These are phyloP conservation scores for Apaloderma vittatum DNA, from an alignment of 2,113 vertebrate species.

Conservation along the genomic window DNA sequence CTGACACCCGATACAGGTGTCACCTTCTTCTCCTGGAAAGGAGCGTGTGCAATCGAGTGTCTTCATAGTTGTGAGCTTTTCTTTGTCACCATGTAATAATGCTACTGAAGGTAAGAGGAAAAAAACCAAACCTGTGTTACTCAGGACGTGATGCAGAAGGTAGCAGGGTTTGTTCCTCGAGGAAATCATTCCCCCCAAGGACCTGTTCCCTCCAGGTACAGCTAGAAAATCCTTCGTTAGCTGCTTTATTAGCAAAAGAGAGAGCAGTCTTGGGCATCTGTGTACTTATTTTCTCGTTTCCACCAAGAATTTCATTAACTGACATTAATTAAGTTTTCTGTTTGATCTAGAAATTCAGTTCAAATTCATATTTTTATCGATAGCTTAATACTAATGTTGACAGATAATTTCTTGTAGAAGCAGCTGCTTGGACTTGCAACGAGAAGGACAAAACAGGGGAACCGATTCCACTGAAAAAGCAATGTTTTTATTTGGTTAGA, in stretches of 20 bases:
- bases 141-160: not conserved
- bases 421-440: not conserved
- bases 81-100: not conserved
- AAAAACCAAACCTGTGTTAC: not conserved
- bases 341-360: conserved; percentile 53
- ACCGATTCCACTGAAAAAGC: not conserved
- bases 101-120: not conserved
- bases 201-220: not conserved
- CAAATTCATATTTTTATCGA: conserved; percentile 39
- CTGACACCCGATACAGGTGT: accelerated
- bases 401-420: conserved; percentile 8
- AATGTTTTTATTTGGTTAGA: not conserved
- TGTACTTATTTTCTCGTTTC: conserved; percentile 45
- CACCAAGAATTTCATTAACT: conserved; percentile 58
- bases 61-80: not conserved
- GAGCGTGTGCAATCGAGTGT: accelerated
- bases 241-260: conserved; percentile 23
- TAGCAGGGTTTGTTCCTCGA: not conserved
- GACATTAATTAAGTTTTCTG: conserved; percentile 58
- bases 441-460: not conserved
- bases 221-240: not conserved
- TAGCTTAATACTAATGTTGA: conserved; percentile 6
- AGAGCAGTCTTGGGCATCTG: conserved; percentile 21
- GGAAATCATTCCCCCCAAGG: not conserved
- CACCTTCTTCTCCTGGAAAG: accelerated